Evolutionary conservation across 2,888 invertebrate species (phyloP), one percentile per base, ranked within the genome.

Genomic region (Diaphora mendica): DNA sequence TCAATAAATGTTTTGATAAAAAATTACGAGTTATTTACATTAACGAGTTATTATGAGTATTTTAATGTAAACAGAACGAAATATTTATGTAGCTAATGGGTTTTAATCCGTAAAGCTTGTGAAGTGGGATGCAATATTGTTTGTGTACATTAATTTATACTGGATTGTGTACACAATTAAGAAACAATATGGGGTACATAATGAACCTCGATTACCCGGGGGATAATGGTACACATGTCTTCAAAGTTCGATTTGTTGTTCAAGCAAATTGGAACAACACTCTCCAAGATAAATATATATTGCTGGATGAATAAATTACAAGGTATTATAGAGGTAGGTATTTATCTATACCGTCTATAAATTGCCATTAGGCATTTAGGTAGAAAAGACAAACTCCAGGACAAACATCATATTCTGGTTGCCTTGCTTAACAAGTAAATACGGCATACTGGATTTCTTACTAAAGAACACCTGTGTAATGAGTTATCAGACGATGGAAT

Each of bases 1-100:
- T 77, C 83, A 81, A 72, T 87, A 82, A 87, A 87, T 86, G 87
- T 86, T 87, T 86, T 86, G 82, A 87, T 86, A 85, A 78, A 85
- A 78, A 72, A 77, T 62, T 64, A 9, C 51, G 15, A 23, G 51
- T 73, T 76, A 0, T 69, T 74, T 77, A 33, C 62, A 23, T 23
- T 20, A n/a, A 35, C 15, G 44, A 15, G 13, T 44, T 44, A 44
- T 44, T 65, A 35, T 11, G n/a, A 23, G 51, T 55, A n/a, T 39
- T 65, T 35, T 39, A 64, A 48, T 30, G 33, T 39, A 70, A 48
- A 64, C 64, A 70, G 33, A 70, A 33, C 15, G 39, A 48, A 11
- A 11, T 30, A 13, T 23, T 64, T 64, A 48, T 64, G 48, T 64
- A 17, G n/a, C 8, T 64, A 64, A 48, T 44, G 64, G 64, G 26